phyloP scores from a whole-genome alignment of 2,113 vertebrate species.

The Sinocyclocheilus anophthalmus region DNA sequence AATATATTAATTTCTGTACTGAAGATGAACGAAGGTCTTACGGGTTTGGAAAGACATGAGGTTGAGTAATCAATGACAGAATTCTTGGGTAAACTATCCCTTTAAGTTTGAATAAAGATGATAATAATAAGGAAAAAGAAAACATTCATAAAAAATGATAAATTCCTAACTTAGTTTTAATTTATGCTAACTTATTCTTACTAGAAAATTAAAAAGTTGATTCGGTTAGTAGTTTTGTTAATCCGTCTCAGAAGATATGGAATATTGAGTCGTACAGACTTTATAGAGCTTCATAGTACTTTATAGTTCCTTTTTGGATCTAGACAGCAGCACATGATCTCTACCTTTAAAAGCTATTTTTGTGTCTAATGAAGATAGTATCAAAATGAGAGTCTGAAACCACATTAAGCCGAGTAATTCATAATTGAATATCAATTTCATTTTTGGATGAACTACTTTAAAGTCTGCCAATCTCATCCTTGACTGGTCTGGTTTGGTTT shows the following conservation, averaged over 20 bases:
- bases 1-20: no score
- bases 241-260: background rate
- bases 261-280: background rate
- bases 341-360: background rate
- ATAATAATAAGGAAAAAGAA: background rate
- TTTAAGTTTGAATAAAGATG: no score
- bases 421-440: background rate
- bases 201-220: background rate
- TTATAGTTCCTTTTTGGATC: background rate
- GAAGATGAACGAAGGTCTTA: no score
- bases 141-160: background rate
- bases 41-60: no score
- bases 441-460: background rate
- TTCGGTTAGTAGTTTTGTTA: background rate
- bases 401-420: background rate
- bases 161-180: background rate
- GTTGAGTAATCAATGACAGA: no score
- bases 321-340: background rate
- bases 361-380: background rate
- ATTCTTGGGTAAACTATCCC: no score
- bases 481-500: slow-evolving; percentile 13
- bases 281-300: background rate
- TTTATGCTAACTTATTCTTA: background rate
- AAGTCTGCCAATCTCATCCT: background rate
- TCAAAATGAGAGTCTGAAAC: background rate